These are phyloP conservation scores for Xanthorhoe spadicearia DNA, from an alignment of 2,888 invertebrate species.

Conservation along the genomic window DNA sequence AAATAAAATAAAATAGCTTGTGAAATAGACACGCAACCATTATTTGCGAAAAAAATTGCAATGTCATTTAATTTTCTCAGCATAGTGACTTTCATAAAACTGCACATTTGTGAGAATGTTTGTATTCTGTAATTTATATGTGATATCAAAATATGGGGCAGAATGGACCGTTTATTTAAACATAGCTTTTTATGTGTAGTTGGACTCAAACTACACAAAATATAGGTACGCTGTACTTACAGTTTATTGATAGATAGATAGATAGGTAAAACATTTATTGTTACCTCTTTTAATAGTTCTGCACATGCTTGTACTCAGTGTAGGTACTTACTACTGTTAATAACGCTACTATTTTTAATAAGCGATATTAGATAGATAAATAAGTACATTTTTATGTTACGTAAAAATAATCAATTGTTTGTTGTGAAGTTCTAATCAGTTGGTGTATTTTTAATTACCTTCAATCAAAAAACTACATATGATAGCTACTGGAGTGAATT, in stretches of 20 bases:
- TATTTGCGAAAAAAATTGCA: slow-evolving; percentile 17
- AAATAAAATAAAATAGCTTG: neutral
- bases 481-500: no score
- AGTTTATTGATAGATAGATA: no score
- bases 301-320: slow-evolving; percentile 9
- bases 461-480: no score
- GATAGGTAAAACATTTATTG: no score
- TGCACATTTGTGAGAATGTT: slow-evolving; percentile 10
- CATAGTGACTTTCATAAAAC: slow-evolving; percentile 5
- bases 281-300: neutral
- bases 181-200: no score
- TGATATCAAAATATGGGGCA: slow-evolving; percentile 23
- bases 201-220: no score
- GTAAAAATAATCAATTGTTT: neutral
- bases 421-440: slow-evolving; percentile 1
- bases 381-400: neutral
- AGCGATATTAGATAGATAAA: no score
- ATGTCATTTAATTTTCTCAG: slow-evolving; percentile 15
- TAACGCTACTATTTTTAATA: no score
- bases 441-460: neutral
- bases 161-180: slow-evolving; percentile 20
- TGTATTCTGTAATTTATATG: slow-evolving; percentile 20
- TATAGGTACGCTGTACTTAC: no score
- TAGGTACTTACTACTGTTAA: no score
- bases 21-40: neutral